A percentile compares a stretch with the other conserved stretches of the same genome.
phyloP scores from a whole-genome alignment of 2,113 vertebrate genomes.

The Sciurus niger region DNA sequence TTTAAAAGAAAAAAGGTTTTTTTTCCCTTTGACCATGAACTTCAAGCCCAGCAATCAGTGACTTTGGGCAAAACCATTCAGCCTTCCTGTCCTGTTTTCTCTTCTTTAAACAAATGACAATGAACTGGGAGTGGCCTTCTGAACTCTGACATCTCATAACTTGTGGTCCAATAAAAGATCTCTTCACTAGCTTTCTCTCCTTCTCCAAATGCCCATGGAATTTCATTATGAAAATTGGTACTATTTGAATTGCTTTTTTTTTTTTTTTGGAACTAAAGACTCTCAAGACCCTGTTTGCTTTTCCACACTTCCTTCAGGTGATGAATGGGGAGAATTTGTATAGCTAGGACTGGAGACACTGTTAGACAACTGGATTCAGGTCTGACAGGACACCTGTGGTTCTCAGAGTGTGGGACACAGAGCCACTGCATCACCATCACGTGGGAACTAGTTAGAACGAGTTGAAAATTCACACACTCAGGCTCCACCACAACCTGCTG shows the following conservation, averaged over 20 bases:
- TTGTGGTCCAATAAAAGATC: neutral
- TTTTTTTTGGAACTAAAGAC: neutral
- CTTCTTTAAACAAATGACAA: neutral
- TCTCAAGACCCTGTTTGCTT: neutral
- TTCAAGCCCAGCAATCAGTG: neutral
- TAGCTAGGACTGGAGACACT: neutral
- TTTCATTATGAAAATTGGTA: neutral
- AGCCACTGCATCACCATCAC: neutral
- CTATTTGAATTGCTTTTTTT: neutral
- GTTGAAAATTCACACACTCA: neutral
- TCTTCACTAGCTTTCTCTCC: neutral
- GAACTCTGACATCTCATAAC: neutral
- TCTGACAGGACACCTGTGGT: neutral
- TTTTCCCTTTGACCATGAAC: neutral
- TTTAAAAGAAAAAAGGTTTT: neutral
- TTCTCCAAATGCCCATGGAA: neutral
- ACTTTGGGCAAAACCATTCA: slow-evolving; percentile 6
- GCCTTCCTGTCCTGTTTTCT: slow-evolving; percentile 21
- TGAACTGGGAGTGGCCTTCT: neutral
- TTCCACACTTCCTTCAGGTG: neutral
- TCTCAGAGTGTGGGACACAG: neutral
- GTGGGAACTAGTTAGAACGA: neutral
- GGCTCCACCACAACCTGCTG: neutral
- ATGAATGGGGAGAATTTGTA: neutral
- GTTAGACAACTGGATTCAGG: neutral